These are phyloP conservation scores for Steinernema khuongi DNA, from an alignment of 1,140 invertebrate genomes.

Conservation along the genomic window DNA sequence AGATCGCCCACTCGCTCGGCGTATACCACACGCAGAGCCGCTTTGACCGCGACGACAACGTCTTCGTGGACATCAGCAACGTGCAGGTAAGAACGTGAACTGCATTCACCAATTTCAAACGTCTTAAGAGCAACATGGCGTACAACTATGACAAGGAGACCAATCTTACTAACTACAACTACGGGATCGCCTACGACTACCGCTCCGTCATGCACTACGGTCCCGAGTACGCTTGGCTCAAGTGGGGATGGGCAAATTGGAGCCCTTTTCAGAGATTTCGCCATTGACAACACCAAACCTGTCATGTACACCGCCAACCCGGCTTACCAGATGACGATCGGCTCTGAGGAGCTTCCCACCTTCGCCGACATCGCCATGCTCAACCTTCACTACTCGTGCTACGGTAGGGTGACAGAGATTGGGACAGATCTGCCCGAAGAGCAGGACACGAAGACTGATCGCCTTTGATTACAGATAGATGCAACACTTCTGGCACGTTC, in stretches of 20 bases:
- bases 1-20: constrained; percentile 60
- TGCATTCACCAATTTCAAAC: too few species aligned
- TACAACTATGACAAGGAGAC: background rate
- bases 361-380: constrained; percentile 60
- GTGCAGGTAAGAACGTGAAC: too few species aligned
- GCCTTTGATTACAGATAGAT: too few species aligned
- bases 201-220: constrained; percentile 43
- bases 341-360: constrained; percentile 55
- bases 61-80: background rate
- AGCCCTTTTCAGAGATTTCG: background rate
- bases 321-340: constrained; percentile 19
- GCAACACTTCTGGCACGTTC: background rate
- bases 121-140: constrained; percentile 2
- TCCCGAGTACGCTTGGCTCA: background rate
- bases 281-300: background rate
- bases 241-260: background rate
- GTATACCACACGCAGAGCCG: constrained; percentile 59
- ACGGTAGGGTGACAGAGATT: background rate
- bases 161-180: background rate
- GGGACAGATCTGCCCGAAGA: background rate
- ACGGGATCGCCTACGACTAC: constrained; percentile 27
- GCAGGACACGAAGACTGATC: too few species aligned
- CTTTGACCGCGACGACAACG: constrained; percentile 50
- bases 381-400: constrained; percentile 55
- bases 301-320: background rate